Evolutionary conservation across 2,113 vertebrate genomes (phyloP), one percentile per base, ranked within the genome.

Genomic region (Natator depressus): DNA sequence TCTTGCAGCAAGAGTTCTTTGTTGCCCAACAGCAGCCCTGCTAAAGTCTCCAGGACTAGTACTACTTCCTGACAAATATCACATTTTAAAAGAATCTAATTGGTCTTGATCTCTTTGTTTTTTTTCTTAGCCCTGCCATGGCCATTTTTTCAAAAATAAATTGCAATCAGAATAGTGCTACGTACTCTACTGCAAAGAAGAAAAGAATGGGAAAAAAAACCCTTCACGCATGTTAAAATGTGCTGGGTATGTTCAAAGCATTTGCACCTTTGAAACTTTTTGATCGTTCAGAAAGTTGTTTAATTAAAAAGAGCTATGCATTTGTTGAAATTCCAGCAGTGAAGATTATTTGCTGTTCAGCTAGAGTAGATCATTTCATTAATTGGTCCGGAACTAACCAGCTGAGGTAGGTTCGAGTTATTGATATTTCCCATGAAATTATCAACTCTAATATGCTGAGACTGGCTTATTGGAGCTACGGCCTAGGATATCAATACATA

Each of bases 261-360:
- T 46, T 72, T 22, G 20, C 10, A 49, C 12, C 76, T 47, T 38
- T 35, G 65, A 65, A 65, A 69, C 12, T 53, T 51, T 0, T 51
- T 0, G 2, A 93, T 46, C 22, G 53, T 24, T 19, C 82, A 35
- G 20, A 84, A 22, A 62, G 29, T 10, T 46, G 38, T 25, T 38
- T 83, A 75, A 89, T 83, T 89, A 35, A 53, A 35, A 55, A 94
- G 3, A 9, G 80, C 55, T 54, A 29, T 29, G 82, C 7, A 4
- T 9, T 16, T 65, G 53, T 59, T 51, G 51, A 79, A 89, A 80
- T 83, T 78, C 81, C 89, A 95, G 88, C 84, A 57, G 53, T 31
- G 69, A n/a, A 25, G 84, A 55, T 2, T 53, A 54, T 31, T 27
- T 80, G 78, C 42, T 88, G 90, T n/a, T 92, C 82, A 88, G 81